Evolutionary conservation across 2,888 invertebrate genomes (phyloP).

Genomic region (Drosophila infuscata): DNA sequence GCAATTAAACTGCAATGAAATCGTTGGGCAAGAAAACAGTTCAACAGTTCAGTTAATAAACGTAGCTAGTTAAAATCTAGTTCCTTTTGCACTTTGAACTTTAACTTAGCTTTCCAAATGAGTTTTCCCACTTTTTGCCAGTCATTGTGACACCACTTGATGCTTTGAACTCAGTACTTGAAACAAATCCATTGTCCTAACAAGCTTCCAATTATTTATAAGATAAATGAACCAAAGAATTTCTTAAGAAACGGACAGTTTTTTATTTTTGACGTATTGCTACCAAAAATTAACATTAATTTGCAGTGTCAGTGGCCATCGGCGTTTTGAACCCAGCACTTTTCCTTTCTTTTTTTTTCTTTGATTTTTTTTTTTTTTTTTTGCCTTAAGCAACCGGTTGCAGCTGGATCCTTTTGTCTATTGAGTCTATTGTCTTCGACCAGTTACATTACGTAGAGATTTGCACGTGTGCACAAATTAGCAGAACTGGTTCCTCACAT

Average conservation of each 20-base stretch:
- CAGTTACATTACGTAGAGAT: slow-evolving; percentile 41
- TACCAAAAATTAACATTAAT: slow-evolving; percentile 77
- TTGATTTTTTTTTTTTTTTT: not conserved
- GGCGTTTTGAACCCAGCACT: slow-evolving; percentile 61
- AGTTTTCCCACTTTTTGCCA: slow-evolving; percentile 6
- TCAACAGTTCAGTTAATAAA: not conserved
- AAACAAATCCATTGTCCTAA: slow-evolving; percentile 48
- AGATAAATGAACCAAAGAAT: slow-evolving; percentile 65
- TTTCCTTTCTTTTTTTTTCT: not conserved
- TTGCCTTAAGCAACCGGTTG: slow-evolving; percentile 49
- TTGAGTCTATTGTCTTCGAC: slow-evolving; percentile 37
- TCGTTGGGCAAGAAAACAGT: not conserved
- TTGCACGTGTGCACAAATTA: slow-evolving; percentile 80
- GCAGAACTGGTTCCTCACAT: slow-evolving; percentile 70
- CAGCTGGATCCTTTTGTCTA: slow-evolving; percentile 54
- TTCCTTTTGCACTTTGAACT: slow-evolving; percentile 33
- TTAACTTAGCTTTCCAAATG: slow-evolving; percentile 1
- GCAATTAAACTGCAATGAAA: not conserved
- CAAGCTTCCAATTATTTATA: slow-evolving; percentile 66
- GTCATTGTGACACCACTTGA: slow-evolving; percentile 49
- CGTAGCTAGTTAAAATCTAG: not conserved
- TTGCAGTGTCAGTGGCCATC: slow-evolving; percentile 68
- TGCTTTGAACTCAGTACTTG: slow-evolving; percentile 58
- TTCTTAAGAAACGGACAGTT: slow-evolving; percentile 20
- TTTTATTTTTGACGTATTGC: slow-evolving; percentile 69